Conservation (phyloP, 2,888 invertebrate genomes). For the Galerucella pusilla region DNA sequence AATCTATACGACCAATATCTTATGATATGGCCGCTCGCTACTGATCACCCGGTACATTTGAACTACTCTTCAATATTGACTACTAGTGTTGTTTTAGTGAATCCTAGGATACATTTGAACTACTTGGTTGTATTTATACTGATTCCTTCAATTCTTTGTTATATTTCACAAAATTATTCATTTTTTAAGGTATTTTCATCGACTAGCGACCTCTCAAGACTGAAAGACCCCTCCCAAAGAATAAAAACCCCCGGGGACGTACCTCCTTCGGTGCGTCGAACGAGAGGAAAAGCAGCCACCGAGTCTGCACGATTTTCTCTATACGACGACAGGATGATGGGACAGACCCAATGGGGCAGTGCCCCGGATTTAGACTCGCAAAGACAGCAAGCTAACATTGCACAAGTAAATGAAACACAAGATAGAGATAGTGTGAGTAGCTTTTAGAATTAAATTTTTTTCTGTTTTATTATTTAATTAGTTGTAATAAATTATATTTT, state of each 20-base stretch:
- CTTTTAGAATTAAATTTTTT: constrained; percentile 55
- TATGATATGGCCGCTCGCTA: too few relatives aligned
- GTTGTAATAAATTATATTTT: background rate
- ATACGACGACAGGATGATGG: constrained; percentile 91
- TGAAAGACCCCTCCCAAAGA: constrained; percentile 80
- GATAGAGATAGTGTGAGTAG: constrained; percentile 65
- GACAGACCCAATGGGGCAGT: constrained; percentile 62
- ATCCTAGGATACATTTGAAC: background rate
- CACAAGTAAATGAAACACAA: constrained; percentile 51
- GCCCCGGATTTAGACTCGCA: constrained; percentile 63
- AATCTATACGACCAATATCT: too few relatives aligned
- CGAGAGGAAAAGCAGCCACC: constrained; percentile 74
- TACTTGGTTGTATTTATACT: background rate
- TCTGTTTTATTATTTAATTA: background rate
- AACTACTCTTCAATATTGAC: background rate
- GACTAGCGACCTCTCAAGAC: constrained; percentile 72
- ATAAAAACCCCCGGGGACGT: constrained; percentile 87
- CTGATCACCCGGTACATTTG: background rate
- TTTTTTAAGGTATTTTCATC: constrained; percentile 71
- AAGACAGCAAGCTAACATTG: constrained; percentile 38
- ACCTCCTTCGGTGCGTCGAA: constrained; percentile 80
- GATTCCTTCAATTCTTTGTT: background rate
- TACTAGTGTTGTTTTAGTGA: too few relatives aligned
- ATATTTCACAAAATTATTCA: background rate
- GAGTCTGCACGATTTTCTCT: constrained; percentile 76